Evolutionary conservation across 2,113 vertebrate species (phyloP).

Genomic region (Argyrosomus japonicus): DNA sequence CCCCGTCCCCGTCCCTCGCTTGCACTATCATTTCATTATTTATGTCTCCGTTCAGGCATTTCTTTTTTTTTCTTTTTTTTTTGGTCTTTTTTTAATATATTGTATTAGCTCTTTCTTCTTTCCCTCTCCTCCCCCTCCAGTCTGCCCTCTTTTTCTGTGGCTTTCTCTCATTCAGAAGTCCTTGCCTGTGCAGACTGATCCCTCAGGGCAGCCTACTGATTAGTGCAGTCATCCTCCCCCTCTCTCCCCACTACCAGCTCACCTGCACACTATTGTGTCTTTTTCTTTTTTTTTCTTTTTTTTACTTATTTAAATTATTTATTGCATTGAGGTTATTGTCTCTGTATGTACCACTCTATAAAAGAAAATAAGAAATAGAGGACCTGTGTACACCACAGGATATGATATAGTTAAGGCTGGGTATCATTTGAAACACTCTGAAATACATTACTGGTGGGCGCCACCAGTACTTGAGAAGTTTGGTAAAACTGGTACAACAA

Average conservation of each 20-base stretch:
- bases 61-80: constrained; percentile 20
- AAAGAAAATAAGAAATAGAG: constrained; percentile 11
- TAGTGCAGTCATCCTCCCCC: constrained; percentile 69
- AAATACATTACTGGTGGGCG: not conserved
- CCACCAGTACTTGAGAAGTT: not conserved
- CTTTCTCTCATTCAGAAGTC: constrained; percentile 70
- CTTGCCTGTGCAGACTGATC: constrained; percentile 64
- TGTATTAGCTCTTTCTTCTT: constrained; percentile 48
- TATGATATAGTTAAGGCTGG: not conserved
- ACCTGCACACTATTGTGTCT: constrained; percentile 52
- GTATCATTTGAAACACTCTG: not conserved
- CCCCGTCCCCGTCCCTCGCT: constrained; percentile 27
- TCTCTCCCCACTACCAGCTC: constrained; percentile 27
- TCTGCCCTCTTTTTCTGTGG: constrained; percentile 55
- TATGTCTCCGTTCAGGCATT: constrained; percentile 36
- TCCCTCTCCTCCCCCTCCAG: not conserved
- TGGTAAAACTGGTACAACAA: not conserved
- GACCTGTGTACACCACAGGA: not conserved
- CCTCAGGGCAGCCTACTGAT: constrained; percentile 75
- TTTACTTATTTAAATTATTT: constrained; percentile 52
- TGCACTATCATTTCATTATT: constrained; percentile 67
- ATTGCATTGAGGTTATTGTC: constrained; percentile 46
- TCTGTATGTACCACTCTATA: constrained; percentile 2
- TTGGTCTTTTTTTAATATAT: constrained; percentile 23
- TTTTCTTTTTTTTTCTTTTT: constrained; percentile 1